Evolutionary conservation across 2,888 invertebrate species (phyloP).

Genomic region (Dioctria linearis): DNA sequence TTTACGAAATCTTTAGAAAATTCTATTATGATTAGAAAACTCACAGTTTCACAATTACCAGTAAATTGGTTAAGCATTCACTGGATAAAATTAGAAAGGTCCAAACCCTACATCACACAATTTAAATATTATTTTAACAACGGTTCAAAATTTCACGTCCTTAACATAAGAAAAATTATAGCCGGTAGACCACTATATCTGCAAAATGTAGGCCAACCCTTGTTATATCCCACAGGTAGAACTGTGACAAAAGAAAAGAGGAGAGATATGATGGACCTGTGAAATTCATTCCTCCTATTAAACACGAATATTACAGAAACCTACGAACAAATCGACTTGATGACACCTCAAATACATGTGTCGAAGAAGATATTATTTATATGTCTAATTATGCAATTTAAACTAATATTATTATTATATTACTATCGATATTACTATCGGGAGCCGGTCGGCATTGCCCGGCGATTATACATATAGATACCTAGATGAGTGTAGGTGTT

Average conservation of each 20-base stretch:
- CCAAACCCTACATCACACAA: slow-evolving; percentile 60
- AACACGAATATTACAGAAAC: too few relatives aligned
- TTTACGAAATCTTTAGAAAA: slow-evolving; percentile 61
- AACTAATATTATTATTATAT: too few relatives aligned
- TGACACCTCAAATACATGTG: too few relatives aligned
- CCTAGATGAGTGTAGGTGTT: too few relatives aligned
- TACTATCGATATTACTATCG: too few relatives aligned
- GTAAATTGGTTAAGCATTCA: slow-evolving; percentile 54
- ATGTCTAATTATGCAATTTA: too few relatives aligned
- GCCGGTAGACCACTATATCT: slow-evolving; percentile 58
- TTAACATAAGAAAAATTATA: slow-evolving; percentile 60
- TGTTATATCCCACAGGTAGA: too few relatives aligned
- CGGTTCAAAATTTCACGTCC: slow-evolving; percentile 60
- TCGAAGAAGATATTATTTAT: slow-evolving; percentile 48
- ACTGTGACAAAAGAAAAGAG: too few relatives aligned
- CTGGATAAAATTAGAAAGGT: slow-evolving; percentile 53
- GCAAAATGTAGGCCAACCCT: slow-evolving; percentile 47
- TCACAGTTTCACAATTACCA: slow-evolving; percentile 60
- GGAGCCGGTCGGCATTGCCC: too few relatives aligned
- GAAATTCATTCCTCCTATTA: slow-evolving; percentile 54
- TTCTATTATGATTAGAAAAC: slow-evolving; percentile 61
- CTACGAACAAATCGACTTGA: too few relatives aligned
- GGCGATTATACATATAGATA: too few relatives aligned
- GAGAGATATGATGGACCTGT: slow-evolving; percentile 5
- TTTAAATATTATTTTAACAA: slow-evolving; percentile 60